Conservation (phyloP, 2,113 vertebrate species). For the Crypturellus undulatus region DNA sequence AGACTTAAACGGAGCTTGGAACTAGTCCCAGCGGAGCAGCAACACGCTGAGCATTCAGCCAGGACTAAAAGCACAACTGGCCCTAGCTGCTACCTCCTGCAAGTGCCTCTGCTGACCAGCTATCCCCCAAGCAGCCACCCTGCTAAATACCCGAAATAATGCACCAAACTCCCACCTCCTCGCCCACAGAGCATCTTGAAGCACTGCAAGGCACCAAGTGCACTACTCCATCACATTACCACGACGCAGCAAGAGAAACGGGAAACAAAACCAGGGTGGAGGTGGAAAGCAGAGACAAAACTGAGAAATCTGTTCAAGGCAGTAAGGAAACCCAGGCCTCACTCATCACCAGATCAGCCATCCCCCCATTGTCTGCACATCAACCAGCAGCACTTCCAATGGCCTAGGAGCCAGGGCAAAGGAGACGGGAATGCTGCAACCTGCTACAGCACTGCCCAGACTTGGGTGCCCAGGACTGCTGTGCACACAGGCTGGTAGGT, state of each 20-base stretch:
- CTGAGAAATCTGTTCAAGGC: not conserved
- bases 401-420: not conserved
- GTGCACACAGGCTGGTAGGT: not conserved
- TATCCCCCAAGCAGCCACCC: rapidly evolving
- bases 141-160: not conserved
- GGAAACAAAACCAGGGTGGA: not conserved
- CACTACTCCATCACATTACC: not conserved
- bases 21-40: conserved; percentile 13
- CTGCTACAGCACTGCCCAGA: not conserved
- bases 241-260: not conserved
- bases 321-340: not conserved
- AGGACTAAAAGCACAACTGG: not conserved
- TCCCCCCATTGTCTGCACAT: not conserved
- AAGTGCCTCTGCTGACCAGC: not conserved
- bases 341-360: not conserved
- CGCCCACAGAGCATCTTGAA: not conserved
- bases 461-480: not conserved
- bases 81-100: not conserved
- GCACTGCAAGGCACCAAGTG: not conserved
- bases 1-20: conserved; percentile 40
- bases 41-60: not conserved
- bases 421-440: not conserved
- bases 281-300: not conserved
- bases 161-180: not conserved
- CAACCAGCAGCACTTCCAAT: not conserved